Conservation (phyloP, 2,113 vertebrate genomes). For the Tonatia bakeri region DNA sequence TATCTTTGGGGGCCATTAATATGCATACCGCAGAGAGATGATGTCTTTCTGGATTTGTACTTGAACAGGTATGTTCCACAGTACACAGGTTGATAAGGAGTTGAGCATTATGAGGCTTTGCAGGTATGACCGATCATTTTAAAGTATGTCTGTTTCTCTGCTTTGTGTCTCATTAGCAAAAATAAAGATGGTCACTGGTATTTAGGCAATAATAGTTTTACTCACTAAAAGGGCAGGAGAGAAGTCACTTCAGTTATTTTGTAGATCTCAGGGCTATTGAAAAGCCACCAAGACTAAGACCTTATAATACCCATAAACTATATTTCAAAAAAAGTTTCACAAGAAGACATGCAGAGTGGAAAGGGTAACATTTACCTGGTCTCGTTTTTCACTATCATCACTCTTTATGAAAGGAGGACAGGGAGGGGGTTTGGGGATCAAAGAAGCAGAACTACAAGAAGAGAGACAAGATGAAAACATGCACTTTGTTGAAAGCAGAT, state of each 20-base stretch:
- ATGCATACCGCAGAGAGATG: not conserved
- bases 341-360: not conserved
- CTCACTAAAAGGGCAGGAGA: slow-evolving; percentile 26
- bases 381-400: not conserved
- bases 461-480: not conserved
- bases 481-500: not conserved
- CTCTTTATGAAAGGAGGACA: not conserved
- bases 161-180: not conserved
- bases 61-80: not conserved
- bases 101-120: not conserved
- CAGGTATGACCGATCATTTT: not conserved
- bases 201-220: slow-evolving; percentile 25
- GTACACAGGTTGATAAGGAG: not conserved
- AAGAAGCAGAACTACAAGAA: not conserved
- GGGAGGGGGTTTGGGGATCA: not conserved
- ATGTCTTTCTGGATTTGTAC: not conserved
- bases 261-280: not conserved
- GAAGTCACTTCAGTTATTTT: slow-evolving; percentile 7
- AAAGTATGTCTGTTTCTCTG: slow-evolving; percentile 23
- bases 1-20: not conserved
- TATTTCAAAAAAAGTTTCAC: not conserved
- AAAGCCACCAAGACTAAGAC: slow-evolving; percentile 1
- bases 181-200: not conserved
- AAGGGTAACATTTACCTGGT: not conserved
- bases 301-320: slow-evolving; percentile 25